Conservation (phyloP, 2,797 vertebrate genomes). For the Pseudomugil gertrudae region DNA sequence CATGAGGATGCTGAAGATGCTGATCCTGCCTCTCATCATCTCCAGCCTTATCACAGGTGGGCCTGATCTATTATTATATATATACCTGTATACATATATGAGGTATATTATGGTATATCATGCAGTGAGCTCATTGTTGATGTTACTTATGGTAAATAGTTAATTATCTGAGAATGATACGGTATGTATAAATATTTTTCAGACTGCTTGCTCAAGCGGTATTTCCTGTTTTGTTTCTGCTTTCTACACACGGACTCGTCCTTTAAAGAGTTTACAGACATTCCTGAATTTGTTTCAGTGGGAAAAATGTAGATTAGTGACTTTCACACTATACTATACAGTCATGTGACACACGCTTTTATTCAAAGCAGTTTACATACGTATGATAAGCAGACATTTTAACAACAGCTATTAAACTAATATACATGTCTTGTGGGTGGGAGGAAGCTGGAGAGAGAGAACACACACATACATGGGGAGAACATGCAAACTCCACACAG, state of each 20-base stretch:
- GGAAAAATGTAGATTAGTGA: neutral
- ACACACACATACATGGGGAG: no score
- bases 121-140: neutral
- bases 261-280: neutral
- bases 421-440: no score
- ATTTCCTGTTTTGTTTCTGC: neutral
- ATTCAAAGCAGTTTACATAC: no score
- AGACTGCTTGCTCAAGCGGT: neutral
- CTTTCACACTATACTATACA: neutral
- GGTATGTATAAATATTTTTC: neutral
- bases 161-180: neutral
- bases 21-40: slow-evolving; percentile 87
- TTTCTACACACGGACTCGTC: neutral
- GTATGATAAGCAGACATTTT: no score
- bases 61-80: neutral
- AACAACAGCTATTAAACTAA: no score
- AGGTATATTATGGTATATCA: neutral
- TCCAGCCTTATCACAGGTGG: slow-evolving; percentile 88
- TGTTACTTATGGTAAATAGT: neutral
- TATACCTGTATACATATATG: no score
- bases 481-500: no score
- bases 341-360: no score
- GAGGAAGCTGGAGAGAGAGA: no score
- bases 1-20: slow-evolving; percentile 91
- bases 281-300: neutral